A percentile compares a stretch with the other conserved stretches of the same genome.
Conservation (phyloP, 2,113 vertebrate species). For the Steatornis caripensis region DNA sequence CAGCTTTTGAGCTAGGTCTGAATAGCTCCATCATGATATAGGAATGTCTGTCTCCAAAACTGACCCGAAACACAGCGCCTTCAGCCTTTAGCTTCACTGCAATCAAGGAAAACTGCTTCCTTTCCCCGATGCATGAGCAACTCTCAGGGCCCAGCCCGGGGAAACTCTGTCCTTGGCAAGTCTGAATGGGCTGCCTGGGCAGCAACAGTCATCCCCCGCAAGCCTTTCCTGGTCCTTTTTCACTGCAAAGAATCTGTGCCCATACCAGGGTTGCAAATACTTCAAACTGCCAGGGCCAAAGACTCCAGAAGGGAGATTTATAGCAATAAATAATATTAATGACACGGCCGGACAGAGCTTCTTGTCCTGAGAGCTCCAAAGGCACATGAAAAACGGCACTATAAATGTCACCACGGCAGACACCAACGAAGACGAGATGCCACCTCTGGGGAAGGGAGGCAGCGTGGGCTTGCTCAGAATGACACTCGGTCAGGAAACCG, state of each 20-base stretch:
- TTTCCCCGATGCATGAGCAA: not conserved
- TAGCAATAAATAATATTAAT: slow-evolving; percentile 65
- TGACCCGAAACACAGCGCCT: not conserved
- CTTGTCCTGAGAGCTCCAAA: slow-evolving; percentile 63
- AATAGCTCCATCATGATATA: not conserved
- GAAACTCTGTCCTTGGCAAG: slow-evolving; percentile 5
- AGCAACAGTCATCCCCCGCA: not conserved
- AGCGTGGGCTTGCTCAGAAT: not conserved
- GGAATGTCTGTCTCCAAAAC: not conserved
- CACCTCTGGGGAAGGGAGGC: slow-evolving; percentile 34
- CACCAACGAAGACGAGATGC: slow-evolving; percentile 48
- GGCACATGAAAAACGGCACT: slow-evolving; percentile 62
- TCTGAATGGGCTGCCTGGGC: not conserved
- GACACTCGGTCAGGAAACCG: not conserved
- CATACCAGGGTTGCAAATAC: slow-evolving; percentile 39
- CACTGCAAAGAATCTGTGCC: slow-evolving; percentile 16
- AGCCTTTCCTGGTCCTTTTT: not conserved
- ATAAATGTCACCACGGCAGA: slow-evolving; percentile 59
- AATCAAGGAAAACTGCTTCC: not conserved
- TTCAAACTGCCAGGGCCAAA: slow-evolving; percentile 58
- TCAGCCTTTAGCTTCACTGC: not conserved
- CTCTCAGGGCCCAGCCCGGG: not conserved
- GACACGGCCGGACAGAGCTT: slow-evolving; percentile 45
- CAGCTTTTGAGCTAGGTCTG: not conserved
- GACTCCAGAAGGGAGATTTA: slow-evolving; percentile 59